phyloP scores from a whole-genome alignment of 2,888 invertebrate species.

The Archips crataeganus region DNA sequence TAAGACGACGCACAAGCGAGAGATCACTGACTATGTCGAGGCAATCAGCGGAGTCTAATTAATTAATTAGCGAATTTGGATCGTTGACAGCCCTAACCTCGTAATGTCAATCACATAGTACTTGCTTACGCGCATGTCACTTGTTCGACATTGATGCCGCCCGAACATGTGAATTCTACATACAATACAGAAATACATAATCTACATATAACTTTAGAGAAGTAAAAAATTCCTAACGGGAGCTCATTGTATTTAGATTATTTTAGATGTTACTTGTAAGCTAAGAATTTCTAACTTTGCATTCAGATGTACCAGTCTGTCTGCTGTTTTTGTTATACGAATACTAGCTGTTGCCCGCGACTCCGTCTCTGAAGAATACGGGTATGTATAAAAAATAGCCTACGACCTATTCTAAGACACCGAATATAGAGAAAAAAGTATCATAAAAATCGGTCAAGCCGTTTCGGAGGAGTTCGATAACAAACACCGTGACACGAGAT shows the following conservation, averaged over 20 bases:
- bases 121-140: constrained; percentile 15
- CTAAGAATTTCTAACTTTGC: not conserved
- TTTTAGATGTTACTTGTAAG: not conserved
- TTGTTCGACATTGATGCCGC: constrained; percentile 17
- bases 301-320: not conserved
- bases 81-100: constrained; percentile 35
- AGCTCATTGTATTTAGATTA: not conserved
- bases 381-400: no score
- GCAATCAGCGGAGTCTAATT: not conserved
- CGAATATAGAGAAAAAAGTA: not conserved
- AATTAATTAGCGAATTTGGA: constrained; percentile 5
- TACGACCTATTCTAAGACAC: no score
- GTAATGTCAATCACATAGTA: constrained; percentile 22
- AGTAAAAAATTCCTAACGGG: not conserved
- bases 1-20: no score
- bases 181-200: not conserved
- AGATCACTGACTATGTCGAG: no score
- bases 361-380: no score
- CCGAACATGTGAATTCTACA: not conserved
- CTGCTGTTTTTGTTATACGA: not conserved
- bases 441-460: no score
- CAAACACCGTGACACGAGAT: no score
- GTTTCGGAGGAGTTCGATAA: no score
- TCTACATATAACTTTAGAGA: not conserved
- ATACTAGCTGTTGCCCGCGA: not conserved